These are phyloP conservation scores for Homarus americanus DNA, from an alignment of 1,140 invertebrate species.

Conservation along the genomic window DNA sequence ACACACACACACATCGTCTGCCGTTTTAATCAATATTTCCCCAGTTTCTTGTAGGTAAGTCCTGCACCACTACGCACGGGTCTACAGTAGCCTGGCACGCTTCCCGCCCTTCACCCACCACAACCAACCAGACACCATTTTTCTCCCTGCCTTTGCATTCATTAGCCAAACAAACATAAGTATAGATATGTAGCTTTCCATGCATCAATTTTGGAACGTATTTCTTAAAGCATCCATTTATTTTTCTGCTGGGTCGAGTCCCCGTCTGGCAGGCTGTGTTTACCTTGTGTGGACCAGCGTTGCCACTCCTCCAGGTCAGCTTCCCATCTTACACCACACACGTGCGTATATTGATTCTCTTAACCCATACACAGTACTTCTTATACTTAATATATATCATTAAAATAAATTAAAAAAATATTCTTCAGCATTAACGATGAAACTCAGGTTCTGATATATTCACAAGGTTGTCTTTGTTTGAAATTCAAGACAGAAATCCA, in stretches of 20 bases:
- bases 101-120: neutral
- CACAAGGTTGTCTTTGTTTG: neutral
- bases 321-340: neutral
- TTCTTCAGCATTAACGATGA: too few relatives aligned
- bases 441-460: too few relatives aligned
- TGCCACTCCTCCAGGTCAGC: constrained; percentile 14
- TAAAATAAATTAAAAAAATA: too few relatives aligned
- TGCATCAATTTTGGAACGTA: constrained; percentile 54
- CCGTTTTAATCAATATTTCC: too few relatives aligned
- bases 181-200: constrained; percentile 49
- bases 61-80: too few relatives aligned
- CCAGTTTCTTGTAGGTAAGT: too few relatives aligned
- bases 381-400: too few relatives aligned
- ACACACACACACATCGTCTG: too few relatives aligned
- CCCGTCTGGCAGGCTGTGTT: constrained; percentile 27
- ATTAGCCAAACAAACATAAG: constrained; percentile 51
- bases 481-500: neutral
- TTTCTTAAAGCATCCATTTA: constrained; percentile 50
- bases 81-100: too few relatives aligned
- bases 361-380: too few relatives aligned
- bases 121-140: constrained; percentile 5
- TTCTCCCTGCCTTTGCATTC: constrained; percentile 28
- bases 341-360: too few relatives aligned
- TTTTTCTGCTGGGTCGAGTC: constrained; percentile 6
- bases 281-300: constrained; percentile 34